These are phyloP conservation scores for Invenusta paracnida DNA, from an alignment of 2,888 invertebrate genomes.

Conservation along the genomic window DNA sequence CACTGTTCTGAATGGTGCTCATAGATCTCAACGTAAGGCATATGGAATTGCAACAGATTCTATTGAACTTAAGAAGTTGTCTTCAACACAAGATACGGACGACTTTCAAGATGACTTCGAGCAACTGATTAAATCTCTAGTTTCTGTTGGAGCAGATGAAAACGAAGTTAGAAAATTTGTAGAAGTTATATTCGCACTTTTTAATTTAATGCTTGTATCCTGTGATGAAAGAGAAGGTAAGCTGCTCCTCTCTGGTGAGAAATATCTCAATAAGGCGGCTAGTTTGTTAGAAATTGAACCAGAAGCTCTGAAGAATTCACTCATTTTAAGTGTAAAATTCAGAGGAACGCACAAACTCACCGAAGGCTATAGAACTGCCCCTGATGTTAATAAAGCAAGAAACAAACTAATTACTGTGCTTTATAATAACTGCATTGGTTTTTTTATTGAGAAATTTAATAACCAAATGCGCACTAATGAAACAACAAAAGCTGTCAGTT, in stretches of 20 bases:
- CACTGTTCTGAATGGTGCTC: neutral
- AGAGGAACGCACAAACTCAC: neutral
- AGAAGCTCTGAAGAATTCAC: neutral
- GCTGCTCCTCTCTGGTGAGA: neutral
- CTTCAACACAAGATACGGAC: neutral
- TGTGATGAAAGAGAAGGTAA: neutral
- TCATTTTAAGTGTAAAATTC: neutral
- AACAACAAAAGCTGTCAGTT: neutral
- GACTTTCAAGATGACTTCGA: neutral
- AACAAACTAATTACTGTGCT: neutral
- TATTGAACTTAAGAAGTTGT: neutral
- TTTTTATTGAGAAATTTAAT: neutral
- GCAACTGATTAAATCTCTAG: neutral
- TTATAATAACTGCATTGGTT: neutral
- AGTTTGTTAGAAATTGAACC: neutral
- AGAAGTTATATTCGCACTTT: neutral
- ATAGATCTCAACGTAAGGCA: neutral
- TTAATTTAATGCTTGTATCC: neutral
- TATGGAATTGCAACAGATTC: neutral
- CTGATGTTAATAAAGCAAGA: neutral
- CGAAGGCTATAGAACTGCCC: neutral
- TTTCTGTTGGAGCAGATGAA: neutral
- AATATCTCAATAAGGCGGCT: neutral
- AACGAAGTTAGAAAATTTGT: neutral
- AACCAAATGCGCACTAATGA: neutral